Conservation (phyloP, 1,140 invertebrate species). For the Lucilia cuprina region DNA sequence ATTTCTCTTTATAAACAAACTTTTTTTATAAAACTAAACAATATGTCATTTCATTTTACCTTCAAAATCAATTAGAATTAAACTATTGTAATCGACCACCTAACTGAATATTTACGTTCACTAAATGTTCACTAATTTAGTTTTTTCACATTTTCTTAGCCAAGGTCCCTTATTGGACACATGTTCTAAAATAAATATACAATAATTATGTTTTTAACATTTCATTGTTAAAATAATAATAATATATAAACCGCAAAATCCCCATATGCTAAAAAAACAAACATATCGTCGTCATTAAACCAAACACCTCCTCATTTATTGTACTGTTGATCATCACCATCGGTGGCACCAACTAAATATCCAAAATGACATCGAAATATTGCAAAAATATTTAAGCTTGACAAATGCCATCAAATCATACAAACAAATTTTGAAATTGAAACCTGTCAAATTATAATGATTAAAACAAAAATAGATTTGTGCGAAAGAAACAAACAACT, state of each 20-base stretch:
- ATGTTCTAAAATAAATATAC: neutral
- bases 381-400: constrained; percentile 31
- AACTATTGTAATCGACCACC: too few species aligned
- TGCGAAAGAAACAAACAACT: neutral
- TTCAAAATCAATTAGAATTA: too few species aligned
- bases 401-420: constrained; percentile 31
- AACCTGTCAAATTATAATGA: constrained; percentile 33
- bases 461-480: neutral
- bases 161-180: neutral
- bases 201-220: neutral
- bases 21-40: too few species aligned
- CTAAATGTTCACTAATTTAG: too few species aligned
- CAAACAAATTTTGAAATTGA: constrained; percentile 27
- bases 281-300: neutral
- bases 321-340: neutral
- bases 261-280: neutral
- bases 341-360: neutral
- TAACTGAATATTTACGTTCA: too few species aligned
- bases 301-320: neutral
- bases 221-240: constrained; percentile 8
- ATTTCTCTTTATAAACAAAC: too few species aligned
- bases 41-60: too few species aligned
- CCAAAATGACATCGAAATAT: constrained; percentile 15
- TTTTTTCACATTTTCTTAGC: too few species aligned
- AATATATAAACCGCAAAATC: neutral